Evolutionary conservation across 1,140 invertebrate genomes (phyloP), one percentile per base, ranked within the genome.

Genomic region (Campoletis sonorensis): DNA sequence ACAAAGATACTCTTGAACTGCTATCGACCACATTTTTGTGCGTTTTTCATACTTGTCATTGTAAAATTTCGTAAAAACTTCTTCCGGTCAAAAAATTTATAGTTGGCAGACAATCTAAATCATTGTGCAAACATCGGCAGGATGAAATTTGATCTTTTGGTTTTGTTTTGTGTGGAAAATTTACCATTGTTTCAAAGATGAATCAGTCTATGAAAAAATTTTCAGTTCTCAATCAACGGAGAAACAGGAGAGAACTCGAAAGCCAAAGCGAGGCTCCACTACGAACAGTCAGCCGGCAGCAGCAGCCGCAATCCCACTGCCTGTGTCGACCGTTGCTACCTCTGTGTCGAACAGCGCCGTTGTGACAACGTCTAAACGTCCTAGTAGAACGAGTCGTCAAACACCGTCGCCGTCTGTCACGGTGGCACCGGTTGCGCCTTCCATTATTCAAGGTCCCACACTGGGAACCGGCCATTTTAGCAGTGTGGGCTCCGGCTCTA

Each of bases 221-320:
- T 85, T n/a, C 78, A 92, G 92, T 73, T 91, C 91, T 40, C 92
- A 92, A 70, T 92, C 92, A 0, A 83, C 89, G 16, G 92, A 93
- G 23, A 93, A 92, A 45, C 87, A 86, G 70, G 92, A 92, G 16
- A 91, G 90, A 73, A 77, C 87, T 13, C 87, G 91, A 13, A 92
- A 91, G 81, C 88, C 87, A 5, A 92, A 92, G 77, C 88, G 91
- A 30, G 90, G 90, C 10, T 85, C 77, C 30, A 40, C 87, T 15
- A 87, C 88, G 4, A 89, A 83, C 45, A 89, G 84, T 80, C 89
- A 89, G 54, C 67, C 87, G 30, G 72, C 84, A 72, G 37, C 88
- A 26, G 72, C 84, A 27, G 81, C 84, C 4, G 81, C 84, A 7
- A 83, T 84, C 8, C 49, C 58, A 3, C 0, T 82, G 1, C 71